Percentiles rank a stretch among this genome's conserved stretches.
Conservation (phyloP, 2,113 vertebrate genomes). For the Xiphophorus couchianus region DNA sequence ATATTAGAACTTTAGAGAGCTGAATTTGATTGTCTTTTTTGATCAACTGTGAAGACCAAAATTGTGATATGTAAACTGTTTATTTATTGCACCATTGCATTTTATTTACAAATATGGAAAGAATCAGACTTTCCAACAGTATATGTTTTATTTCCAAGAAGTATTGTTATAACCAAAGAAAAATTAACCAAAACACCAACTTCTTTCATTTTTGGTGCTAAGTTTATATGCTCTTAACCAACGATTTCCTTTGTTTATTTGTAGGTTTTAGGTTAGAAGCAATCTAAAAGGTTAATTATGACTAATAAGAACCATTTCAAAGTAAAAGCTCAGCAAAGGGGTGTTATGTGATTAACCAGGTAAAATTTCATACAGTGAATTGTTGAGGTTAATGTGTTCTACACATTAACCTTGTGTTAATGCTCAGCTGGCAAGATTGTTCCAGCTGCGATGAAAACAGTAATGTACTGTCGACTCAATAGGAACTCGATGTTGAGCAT, state of each 20-base stretch:
- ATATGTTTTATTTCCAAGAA: neutral
- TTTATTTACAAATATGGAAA: neutral
- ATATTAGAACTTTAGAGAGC: neutral
- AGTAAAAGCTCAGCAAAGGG: neutral
- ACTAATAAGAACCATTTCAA: too few relatives aligned
- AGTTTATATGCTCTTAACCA: neutral
- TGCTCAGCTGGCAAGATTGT: neutral
- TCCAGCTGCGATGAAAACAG: slow-evolving; percentile 10
- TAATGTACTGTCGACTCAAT: slow-evolving; percentile 1
- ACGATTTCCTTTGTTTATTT: neutral
- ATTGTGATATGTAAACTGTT: too few relatives aligned
- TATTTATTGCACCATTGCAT: neutral
- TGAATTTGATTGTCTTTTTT: too few relatives aligned
- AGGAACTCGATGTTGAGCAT: neutral
- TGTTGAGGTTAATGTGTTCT: slow-evolving; percentile 5
- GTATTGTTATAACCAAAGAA: neutral
- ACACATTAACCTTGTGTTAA: too few relatives aligned
- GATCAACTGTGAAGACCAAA: too few relatives aligned
- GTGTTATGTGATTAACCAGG: neutral
- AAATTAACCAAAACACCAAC: neutral
- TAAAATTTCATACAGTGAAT: slow-evolving; percentile 15
- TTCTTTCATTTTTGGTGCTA: too few relatives aligned
- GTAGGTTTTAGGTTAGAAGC: neutral
- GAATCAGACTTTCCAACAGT: neutral
- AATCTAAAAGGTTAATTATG: too few relatives aligned